These are phyloP conservation scores for Oxyura jamaicensis DNA, from an alignment of 2,113 vertebrate genomes.

Conservation along the genomic window DNA sequence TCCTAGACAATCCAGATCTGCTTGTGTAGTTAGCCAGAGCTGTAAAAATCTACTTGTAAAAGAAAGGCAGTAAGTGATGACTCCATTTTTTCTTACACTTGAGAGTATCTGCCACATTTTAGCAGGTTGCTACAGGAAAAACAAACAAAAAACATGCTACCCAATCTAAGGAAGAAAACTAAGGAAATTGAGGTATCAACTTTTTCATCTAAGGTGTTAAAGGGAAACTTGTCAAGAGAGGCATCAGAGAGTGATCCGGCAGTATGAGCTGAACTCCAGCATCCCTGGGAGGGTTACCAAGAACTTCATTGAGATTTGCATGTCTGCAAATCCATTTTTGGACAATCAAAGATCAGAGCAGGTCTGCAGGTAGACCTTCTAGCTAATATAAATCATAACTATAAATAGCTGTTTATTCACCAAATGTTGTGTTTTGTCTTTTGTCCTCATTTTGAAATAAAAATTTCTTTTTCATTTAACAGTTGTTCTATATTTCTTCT, in stretches of 20 bases:
- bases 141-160: not conserved
- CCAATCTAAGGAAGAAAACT: not conserved
- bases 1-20: not conserved
- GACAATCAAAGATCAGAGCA: not conserved
- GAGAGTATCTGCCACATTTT: not conserved
- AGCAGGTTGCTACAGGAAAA: not conserved
- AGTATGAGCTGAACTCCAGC: not conserved
- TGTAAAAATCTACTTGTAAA: not conserved
- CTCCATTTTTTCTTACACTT: not conserved
- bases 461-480: not conserved
- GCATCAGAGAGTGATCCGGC: not conserved
- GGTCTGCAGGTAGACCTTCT: not conserved
- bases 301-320: not conserved
- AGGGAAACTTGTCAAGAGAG: not conserved
- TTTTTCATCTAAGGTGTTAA: not conserved
- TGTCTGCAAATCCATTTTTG: not conserved
- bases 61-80: not conserved
- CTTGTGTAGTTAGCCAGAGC: not conserved
- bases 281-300: not conserved
- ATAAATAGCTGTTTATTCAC: not conserved
- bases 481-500: not conserved
- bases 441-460: not conserved
- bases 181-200: not conserved
- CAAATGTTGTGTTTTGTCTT: not conserved
- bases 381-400: not conserved